Conservation (phyloP, 1,140 invertebrate genomes). For the Archivesica marissinica region DNA sequence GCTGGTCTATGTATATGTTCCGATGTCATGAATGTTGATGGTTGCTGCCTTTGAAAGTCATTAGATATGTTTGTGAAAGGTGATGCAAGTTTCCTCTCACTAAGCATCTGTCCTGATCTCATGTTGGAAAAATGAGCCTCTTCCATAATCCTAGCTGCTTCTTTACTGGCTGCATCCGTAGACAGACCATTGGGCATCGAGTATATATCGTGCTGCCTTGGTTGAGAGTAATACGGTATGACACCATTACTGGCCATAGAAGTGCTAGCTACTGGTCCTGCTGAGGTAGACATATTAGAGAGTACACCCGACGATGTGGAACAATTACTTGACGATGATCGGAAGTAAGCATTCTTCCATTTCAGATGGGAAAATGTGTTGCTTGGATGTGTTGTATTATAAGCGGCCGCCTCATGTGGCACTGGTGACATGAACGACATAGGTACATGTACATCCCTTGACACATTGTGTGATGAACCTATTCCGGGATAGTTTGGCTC, state of each 20-base stretch:
- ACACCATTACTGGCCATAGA: constrained; percentile 15
- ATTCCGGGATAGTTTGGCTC: not conserved
- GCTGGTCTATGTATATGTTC: not conserved
- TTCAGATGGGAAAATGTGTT: constrained; percentile 11
- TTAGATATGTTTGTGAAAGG: constrained; percentile 51
- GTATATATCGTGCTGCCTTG: constrained; percentile 8
- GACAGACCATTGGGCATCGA: not conserved
- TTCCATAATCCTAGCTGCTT: constrained; percentile 46
- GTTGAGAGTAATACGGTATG: constrained; percentile 50
- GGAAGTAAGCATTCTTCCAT: constrained; percentile 17
- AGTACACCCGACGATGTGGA: not conserved
- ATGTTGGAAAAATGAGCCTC: constrained; percentile 27
- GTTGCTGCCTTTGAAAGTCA: constrained; percentile 31
- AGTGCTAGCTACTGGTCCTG: not conserved
- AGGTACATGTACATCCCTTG: not conserved
- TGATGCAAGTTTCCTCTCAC: not conserved
- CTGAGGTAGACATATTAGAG: constrained; percentile 17
- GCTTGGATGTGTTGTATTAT: not conserved
- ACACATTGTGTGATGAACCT: not conserved
- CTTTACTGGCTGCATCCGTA: constrained; percentile 34
- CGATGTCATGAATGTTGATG: not conserved
- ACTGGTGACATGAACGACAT: not conserved
- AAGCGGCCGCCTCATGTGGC: not conserved
- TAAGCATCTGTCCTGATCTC: not conserved
- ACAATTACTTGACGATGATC: not conserved